These are phyloP conservation scores for Hassar affinis DNA, from an alignment of 2,113 vertebrate genomes.

Conservation along the genomic window DNA sequence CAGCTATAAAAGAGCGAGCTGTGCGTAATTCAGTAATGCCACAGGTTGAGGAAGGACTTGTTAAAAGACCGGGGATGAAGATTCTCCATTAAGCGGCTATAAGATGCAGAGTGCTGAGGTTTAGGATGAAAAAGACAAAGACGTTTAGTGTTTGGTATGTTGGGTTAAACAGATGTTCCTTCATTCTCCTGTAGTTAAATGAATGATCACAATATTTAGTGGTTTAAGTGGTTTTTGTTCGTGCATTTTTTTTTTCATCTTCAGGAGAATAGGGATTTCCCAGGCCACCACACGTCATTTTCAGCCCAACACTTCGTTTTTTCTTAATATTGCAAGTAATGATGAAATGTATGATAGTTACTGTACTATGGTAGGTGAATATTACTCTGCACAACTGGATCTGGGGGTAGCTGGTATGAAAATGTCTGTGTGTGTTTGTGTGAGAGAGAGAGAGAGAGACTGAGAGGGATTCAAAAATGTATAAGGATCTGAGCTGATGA, in stretches of 20 bases:
- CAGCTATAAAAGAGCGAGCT: conserved; percentile 62
- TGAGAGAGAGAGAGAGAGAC: background rate
- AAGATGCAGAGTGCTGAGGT: background rate
- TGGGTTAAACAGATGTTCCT: background rate
- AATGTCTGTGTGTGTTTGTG: background rate
- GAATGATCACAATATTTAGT: background rate
- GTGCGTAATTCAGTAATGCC: conserved; percentile 68
- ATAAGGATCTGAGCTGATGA: background rate
- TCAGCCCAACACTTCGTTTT: background rate
- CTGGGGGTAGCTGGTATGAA: background rate
- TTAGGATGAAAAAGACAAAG: no score
- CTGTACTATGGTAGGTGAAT: background rate
- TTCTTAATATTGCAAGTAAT: background rate
- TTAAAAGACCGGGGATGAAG: background rate
- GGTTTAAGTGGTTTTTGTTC: background rate
- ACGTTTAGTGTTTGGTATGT: background rate
- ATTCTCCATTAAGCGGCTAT: background rate
- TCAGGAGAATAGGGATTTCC: background rate
- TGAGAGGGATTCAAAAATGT: background rate
- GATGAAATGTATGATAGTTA: background rate
- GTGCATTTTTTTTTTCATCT: background rate
- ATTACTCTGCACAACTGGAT: background rate
- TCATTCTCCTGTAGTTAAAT: background rate
- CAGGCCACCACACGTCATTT: background rate
- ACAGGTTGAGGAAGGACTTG: conserved; percentile 28